phyloP scores from a whole-genome alignment of 37 sponge, comb jelly and placozoan species.

The Mnemiopsis leidyi region DNA sequence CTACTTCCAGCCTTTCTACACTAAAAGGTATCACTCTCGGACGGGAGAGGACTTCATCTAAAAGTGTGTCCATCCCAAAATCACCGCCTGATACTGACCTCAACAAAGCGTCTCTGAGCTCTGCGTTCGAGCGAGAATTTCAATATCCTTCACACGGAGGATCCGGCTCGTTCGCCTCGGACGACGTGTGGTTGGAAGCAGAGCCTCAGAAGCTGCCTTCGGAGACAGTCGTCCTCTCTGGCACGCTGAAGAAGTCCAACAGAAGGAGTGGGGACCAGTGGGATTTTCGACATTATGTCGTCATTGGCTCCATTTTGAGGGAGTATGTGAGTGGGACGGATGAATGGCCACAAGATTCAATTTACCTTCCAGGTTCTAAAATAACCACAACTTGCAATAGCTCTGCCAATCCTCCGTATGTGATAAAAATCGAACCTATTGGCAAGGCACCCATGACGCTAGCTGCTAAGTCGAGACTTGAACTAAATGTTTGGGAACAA shows the following conservation, averaged over 20 bases:
- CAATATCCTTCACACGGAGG: not conserved
- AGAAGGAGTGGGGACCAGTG: not conserved
- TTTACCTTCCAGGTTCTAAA: constrained; percentile 58
- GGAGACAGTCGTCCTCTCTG: constrained; percentile 40
- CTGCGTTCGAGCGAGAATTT: not conserved
- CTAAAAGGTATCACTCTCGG: constrained; percentile 29
- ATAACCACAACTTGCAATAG: not conserved
- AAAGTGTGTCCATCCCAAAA: not conserved
- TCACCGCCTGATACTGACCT: constrained; percentile 10
- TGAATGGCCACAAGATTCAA: constrained; percentile 19
- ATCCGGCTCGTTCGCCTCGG: not conserved
- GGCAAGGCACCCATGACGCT: not conserved
- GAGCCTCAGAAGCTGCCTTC: not conserved
- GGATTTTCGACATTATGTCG: constrained; percentile 39
- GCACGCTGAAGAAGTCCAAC: constrained; percentile 34
- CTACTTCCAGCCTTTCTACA: not conserved
- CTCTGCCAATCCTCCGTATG: not conserved
- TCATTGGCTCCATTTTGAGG: constrained; percentile 29
- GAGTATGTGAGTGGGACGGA: constrained; percentile 48
- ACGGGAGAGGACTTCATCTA: not conserved
- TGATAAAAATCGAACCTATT: constrained; percentile 23
- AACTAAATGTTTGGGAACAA: constrained; percentile 58
- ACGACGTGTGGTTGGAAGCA: constrained; percentile 8
- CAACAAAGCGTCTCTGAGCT: not conserved
- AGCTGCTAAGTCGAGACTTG: constrained; percentile 39